Conservation (phyloP, 2,888 invertebrate species). For the Tetanocera ferruginea region DNA sequence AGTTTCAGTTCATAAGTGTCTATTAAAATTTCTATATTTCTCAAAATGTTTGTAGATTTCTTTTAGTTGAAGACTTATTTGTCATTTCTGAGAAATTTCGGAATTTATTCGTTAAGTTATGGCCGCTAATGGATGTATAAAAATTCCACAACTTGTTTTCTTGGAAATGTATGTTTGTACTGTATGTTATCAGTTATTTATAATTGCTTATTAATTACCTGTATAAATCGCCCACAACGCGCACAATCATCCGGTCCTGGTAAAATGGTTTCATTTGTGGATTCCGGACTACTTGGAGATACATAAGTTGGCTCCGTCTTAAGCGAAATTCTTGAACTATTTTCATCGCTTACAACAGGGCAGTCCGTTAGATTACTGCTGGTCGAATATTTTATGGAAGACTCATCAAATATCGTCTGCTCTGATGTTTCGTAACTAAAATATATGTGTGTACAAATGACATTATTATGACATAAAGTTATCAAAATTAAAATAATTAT, state of each 20-base stretch:
- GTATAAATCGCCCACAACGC: constrained; percentile 88
- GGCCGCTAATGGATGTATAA: too few relatives aligned
- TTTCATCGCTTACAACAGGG: constrained; percentile 66
- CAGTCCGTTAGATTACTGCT: constrained; percentile 65
- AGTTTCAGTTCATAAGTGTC: too few relatives aligned
- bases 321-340: constrained; percentile 66
- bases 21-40: too few relatives aligned
- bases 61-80: too few relatives aligned
- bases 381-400: constrained; percentile 66
- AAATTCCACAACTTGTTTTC: too few relatives aligned
- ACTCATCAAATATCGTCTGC: constrained; percentile 67
- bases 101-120: too few relatives aligned
- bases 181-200: too few relatives aligned
- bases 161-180: too few relatives aligned
- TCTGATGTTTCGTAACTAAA: constrained; percentile 68
- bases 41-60: too few relatives aligned
- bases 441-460: background rate
- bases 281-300: constrained; percentile 70
- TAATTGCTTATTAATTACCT: constrained; percentile 61
- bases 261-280: constrained; percentile 66
- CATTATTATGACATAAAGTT: too few relatives aligned
- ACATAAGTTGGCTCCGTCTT: constrained; percentile 68
- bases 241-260: constrained; percentile 76
- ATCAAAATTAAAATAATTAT: too few relatives aligned
- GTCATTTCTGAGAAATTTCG: too few relatives aligned